Evolutionary conservation across 2,113 vertebrate genomes (phyloP).

Genomic region (Pteropus alecto): DNA sequence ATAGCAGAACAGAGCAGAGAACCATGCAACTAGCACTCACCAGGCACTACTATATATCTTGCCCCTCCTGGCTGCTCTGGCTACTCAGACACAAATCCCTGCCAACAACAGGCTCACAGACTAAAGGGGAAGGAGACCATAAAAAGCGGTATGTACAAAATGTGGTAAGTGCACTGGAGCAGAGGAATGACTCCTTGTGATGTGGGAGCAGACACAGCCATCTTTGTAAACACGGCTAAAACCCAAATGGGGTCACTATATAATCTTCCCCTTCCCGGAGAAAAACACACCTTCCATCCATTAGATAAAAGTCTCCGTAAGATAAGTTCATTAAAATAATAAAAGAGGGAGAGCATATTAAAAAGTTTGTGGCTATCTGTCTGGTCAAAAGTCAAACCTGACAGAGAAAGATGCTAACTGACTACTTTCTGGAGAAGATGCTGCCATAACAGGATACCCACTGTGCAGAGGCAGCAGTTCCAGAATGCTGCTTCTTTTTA

Average conservation of each 20-base stretch:
- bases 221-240: neutral
- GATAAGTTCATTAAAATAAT: neutral
- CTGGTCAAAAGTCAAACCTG: neutral
- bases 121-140: neutral
- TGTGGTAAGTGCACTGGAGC: neutral
- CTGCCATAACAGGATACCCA: no score
- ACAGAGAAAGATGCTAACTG: neutral
- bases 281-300: neutral
- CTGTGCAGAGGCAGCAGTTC: neutral
- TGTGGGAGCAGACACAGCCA: accelerated
- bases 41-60: neutral
- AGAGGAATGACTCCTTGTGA: neutral
- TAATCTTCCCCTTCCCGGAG: neutral
- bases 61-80: neutral
- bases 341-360: neutral
- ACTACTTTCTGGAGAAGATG: neutral
- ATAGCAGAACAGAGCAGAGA: neutral
- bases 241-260: neutral
- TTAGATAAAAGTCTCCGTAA: neutral
- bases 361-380: neutral
- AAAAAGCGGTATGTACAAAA: neutral
- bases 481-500: neutral
- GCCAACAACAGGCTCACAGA: neutral
- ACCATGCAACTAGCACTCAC: neutral
- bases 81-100: neutral